Evolutionary conservation across 2,113 vertebrate genomes (phyloP), one percentile per base, ranked within the genome.

Genomic region (Megaptera novaeangliae): DNA sequence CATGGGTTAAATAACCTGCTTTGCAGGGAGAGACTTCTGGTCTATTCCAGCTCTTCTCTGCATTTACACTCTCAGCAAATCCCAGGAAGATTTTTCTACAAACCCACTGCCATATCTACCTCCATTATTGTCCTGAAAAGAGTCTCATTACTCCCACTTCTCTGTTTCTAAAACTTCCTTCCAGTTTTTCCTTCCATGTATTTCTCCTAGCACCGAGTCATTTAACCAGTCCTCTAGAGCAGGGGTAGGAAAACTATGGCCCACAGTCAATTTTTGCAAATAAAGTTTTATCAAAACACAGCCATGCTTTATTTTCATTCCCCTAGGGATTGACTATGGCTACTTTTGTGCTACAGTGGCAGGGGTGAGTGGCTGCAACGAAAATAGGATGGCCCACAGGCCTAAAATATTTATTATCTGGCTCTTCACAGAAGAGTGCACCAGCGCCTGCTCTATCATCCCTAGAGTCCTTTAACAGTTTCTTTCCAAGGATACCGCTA

Each of bases 221-320:
- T 84, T 83, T 88, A 41, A 29, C 4, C 9, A 88, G 2, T 10
- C 25, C 25, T 75, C 20, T 39, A 11, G 2, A 57, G 18, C 34
- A 93, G 12, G 5, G 25, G 9, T 36, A 94, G 44, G 61, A 29
- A 75, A 75, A 69, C 39, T 14, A 23, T 17, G 59, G 52, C 0
- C 8, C 27, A 41, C 1, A 23, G 12, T 36, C 21, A 64, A 21
- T 44, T 69, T 96, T 82, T 85, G 20, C 57, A 86, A 84, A 74
- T 59, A 29, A 74, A 88, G 20, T 80, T 74, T 97, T 93, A 93
- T 64, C 83, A 68, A 78, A 92, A 72, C 44, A 63, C 57, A 91
- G 72, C 29, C 44, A 31, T 4, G 8, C 10, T 78, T 90, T 52
- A 39, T 39, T 78, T 78, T 81, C 36, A 34, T 77, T 83, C 15